Percentiles rank a stretch among this genome's conserved stretches.
Conservation (phyloP, 2,888 invertebrate genomes). For the Crioceris asparagi region DNA sequence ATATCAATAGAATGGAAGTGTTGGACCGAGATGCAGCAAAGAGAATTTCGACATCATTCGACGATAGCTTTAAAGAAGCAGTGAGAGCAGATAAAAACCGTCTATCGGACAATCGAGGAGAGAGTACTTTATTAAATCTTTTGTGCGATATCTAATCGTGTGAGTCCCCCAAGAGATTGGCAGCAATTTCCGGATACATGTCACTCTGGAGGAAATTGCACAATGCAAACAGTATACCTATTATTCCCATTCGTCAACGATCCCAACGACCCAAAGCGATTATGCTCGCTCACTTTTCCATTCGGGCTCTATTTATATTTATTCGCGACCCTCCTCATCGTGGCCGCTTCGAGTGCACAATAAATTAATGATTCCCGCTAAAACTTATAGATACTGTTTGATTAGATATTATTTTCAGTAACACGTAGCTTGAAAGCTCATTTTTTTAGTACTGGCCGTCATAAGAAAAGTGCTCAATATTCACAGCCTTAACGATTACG, state of each 20-base stretch:
- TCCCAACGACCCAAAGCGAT: constrained; percentile 8
- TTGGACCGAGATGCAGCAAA: constrained; percentile 20
- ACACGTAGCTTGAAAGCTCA: too few species aligned
- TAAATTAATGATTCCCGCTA: too few species aligned
- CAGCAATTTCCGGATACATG: constrained; percentile 42
- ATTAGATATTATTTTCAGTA: too few species aligned
- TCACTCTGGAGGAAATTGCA: constrained; percentile 38
- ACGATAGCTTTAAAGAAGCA: constrained; percentile 5
- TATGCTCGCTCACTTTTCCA: constrained; percentile 1
- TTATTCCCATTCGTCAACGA: constrained; percentile 33
- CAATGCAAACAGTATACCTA: constrained; percentile 38
- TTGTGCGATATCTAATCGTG: constrained; percentile 38
- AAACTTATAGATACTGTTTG: too few species aligned
- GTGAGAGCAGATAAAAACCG: constrained; percentile 31
- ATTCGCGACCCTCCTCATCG: too few species aligned
- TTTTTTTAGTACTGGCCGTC: too few species aligned
- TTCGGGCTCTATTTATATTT: constrained; percentile 1
- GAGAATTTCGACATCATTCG: neutral
- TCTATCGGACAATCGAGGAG: constrained; percentile 37
- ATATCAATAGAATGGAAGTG: constrained; percentile 31
- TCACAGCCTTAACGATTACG: too few species aligned
- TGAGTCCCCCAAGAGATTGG: constrained; percentile 36
- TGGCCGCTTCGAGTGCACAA: too few species aligned
- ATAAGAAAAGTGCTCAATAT: too few species aligned
- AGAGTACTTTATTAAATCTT: constrained; percentile 39